Percentiles rank a stretch among this genome's conserved stretches.
phyloP scores from a whole-genome alignment of 1,140 invertebrate genomes.

The Acyrthosiphon pisum region DNA sequence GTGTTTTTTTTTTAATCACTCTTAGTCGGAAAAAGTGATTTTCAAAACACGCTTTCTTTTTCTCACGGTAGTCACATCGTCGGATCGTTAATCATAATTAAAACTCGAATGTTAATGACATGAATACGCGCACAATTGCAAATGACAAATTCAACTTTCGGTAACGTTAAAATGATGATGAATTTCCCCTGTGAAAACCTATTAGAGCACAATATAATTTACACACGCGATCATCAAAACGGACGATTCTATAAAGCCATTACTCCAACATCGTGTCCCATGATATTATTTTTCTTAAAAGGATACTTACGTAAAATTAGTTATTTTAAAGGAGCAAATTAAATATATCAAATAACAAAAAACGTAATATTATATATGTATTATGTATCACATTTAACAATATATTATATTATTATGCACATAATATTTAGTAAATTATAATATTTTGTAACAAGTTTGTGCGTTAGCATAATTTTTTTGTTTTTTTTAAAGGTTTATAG shows the following conservation, averaged over 20 bases:
- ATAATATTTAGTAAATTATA: no score
- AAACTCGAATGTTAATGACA: conserved; percentile 41
- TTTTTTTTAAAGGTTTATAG: not conserved
- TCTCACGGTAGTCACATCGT: not conserved
- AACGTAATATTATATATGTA: not conserved
- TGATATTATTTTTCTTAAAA: not conserved
- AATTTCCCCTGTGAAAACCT: not conserved
- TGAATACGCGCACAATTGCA: not conserved
- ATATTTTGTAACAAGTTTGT: no score
- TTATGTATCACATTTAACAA: not conserved
- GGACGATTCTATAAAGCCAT: not conserved
- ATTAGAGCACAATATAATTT: not conserved
- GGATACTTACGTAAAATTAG: not conserved
- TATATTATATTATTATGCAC: no score
- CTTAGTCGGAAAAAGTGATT: conserved; percentile 46
- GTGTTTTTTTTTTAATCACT: conserved; percentile 48
- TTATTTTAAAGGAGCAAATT: not conserved
- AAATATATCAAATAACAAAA: not conserved
- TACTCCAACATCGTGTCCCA: not conserved
- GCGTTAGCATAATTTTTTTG: not conserved
- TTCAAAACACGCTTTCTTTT: conserved; percentile 1
- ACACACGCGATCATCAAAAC: not conserved
- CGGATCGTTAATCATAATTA: conserved; percentile 53
- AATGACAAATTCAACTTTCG: conserved; percentile 11
- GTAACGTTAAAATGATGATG: not conserved